These are phyloP conservation scores for Malurus melanocephalus DNA, from an alignment of 2,113 vertebrate genomes.

Conservation along the genomic window DNA sequence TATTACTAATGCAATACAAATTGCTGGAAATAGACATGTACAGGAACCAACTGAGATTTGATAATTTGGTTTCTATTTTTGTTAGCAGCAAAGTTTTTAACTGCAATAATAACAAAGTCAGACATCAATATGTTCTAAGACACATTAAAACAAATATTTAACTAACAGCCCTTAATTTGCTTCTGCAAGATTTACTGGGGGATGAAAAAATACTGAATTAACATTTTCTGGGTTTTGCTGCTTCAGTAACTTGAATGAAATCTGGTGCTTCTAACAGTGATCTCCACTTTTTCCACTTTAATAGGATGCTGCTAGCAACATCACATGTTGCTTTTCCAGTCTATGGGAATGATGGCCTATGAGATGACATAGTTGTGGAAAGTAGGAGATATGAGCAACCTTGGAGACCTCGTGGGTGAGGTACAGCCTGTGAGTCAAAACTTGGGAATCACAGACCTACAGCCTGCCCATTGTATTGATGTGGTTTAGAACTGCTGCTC, in stretches of 20 bases:
- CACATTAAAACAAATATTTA: not conserved
- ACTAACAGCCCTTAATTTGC: not conserved
- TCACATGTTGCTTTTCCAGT: not conserved
- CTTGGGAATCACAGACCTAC: not conserved
- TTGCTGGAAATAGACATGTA: slow-evolving; percentile 13
- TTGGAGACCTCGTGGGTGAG: not conserved
- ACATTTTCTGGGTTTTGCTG: not conserved
- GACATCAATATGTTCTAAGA: not conserved
- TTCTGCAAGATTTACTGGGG: not conserved
- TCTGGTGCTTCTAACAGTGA: not conserved
- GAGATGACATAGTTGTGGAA: not conserved
- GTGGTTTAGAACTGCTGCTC: not conserved
- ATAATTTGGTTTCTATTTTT: slow-evolving; percentile 23
- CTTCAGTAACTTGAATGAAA: not conserved
- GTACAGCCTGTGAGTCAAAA: not conserved
- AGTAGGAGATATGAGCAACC: not conserved
- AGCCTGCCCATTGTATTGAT: not conserved
- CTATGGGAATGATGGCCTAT: too few species aligned
- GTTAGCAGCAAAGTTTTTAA: not conserved
- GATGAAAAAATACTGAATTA: not conserved
- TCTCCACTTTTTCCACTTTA: not conserved
- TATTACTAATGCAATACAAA: slow-evolving; percentile 7
- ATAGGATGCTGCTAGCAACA: not conserved
- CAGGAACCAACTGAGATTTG: slow-evolving; percentile 20
- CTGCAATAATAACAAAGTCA: not conserved